A percentile compares a stretch with the other conserved stretches of the same genome.
phyloP scores from a whole-genome alignment of 2,113 vertebrate species.

The Cyphomyrus discorhynchus region DNA sequence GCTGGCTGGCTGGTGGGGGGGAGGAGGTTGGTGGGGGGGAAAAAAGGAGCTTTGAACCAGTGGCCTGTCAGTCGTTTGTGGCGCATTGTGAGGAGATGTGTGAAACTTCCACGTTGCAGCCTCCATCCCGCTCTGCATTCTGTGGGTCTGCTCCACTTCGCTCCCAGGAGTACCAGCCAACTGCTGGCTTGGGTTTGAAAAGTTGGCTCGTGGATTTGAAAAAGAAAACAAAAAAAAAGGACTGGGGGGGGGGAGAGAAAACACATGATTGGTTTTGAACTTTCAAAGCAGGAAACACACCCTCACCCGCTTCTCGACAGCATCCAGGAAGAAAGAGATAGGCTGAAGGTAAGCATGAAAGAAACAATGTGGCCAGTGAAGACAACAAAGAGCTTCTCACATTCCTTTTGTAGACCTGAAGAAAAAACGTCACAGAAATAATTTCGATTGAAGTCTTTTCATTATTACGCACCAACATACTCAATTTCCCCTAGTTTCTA shows the following conservation, averaged over 20 bases:
- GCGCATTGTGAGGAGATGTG: conserved; percentile 51
- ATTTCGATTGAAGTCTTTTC: conserved; percentile 5
- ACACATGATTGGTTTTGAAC: conserved; percentile 47
- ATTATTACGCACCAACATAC: not conserved
- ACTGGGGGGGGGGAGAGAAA: not conserved
- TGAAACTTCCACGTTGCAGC: conserved; percentile 46
- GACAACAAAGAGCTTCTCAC: not conserved
- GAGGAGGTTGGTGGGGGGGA: not conserved
- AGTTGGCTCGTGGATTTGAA: conserved; percentile 62
- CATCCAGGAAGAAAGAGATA: not conserved
- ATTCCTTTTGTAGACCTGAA: not conserved
- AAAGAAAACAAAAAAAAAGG: conserved; percentile 38
- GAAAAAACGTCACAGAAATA: not conserved
- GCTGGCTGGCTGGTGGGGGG: conserved; percentile 17
- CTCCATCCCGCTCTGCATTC: conserved; percentile 27
- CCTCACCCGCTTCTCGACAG: conserved; percentile 33
- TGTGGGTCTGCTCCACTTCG: conserved; percentile 37
- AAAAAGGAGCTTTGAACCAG: conserved; percentile 56
- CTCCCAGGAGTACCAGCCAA: conserved; percentile 57
- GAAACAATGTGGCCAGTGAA: conserved; percentile 8
- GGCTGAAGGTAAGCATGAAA: conserved; percentile 17
- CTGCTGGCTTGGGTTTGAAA: conserved; percentile 51
- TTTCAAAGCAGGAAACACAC: conserved; percentile 50
- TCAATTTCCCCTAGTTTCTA: not conserved
- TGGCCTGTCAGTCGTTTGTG: conserved; percentile 57